Evolutionary conservation across 2,113 vertebrate genomes (phyloP), one percentile per base, ranked within the genome.

Genomic region (Triplophysa siluroides): DNA sequence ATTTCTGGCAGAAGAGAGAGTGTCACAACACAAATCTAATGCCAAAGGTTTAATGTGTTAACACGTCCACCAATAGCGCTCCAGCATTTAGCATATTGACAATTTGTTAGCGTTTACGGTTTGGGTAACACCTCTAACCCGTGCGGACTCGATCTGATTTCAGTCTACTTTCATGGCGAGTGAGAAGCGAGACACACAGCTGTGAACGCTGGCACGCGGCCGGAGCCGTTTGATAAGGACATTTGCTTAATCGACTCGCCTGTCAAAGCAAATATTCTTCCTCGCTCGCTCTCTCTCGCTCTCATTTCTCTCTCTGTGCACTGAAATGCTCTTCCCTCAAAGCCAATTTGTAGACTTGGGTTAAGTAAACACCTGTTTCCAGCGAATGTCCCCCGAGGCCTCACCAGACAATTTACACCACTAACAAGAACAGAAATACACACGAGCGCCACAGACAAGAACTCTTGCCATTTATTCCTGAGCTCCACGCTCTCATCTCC

Each of bases 331-430:
- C 65, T 78, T 56, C 63, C 50, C 58, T 78, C 72, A 63, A 78
- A 80, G 58, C 83, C 83, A 66, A 67, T 84, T 81, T 79, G 52
- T 41, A 78, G 45, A 72, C 47, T 77, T 41, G 74, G 78, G 79
- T 83, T 82, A 85, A 85, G 75, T 83, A 84, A 86, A 86, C 85
- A 86, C 87, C 83, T 87, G 86, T 83, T 85, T 83, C 78, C 75
- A 75, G 33, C 26, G 65, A 50, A 80, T 65, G 50, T 60, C 73
- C 69, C 81, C 11, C 3, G 43, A 80, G 78, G 81, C 29, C 24
- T 26, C 45, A 3, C 58, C 72, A 80, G 73, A 86, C 71, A 85
- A 86, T 84, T 89, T 78, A 77, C 72, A 67, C 81, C 72, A 74
- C 84, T 85, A 85, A 85, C 83, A 83, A 87, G 85, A 79, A 78